Evolutionary conservation across 2,113 vertebrate genomes (phyloP), one percentile per base, ranked within the genome.

Genomic region (Gopherus evgoodei): DNA sequence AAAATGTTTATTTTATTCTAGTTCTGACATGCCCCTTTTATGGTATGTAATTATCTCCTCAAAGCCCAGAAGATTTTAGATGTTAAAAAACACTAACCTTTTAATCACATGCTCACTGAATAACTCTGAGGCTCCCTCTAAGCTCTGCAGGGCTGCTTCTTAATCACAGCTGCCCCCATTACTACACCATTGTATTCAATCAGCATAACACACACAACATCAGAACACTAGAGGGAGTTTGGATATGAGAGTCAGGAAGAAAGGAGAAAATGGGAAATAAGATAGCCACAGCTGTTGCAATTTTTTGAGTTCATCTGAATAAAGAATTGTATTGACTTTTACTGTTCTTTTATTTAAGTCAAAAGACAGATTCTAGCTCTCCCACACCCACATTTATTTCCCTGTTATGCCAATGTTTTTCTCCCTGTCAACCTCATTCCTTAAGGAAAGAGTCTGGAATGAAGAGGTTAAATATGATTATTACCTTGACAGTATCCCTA

Each of bases 51-150:
- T 4, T n/a, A 54, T 0, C 49, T 52, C 49, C 86, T 85, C 79
- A 93, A 90, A 84, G 92, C 44, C 79, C 65, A 90, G 90, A 94
- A 91, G 22, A 50, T 65, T 53, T 93, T 35, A 81, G 53, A 83
- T 95, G 47, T 3, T 31, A 1, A 79, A 90, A 4, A 79, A 53
- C 6, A 69, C 16, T 44, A 91, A 65, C 3, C 44, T 88, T 92
- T 78, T 29, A 87, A 92, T 29, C 31, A 84, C 17, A 6, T 86
- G 35, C 13, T 93, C 86, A 5, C 13, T 57, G 86, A 88, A 83
- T 3, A 95, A 27, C 22, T 93, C n/a, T 65, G 59, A 94, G 90
- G 24, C 49, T 29, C 69, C 76, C 83, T 24, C 81, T 69, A 69
- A 69, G 35, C 65, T 79, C 56, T 88, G 90, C 80, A 9, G 1